Base-by-base conservation (phyloP, 2,888 invertebrate genomes). In the Hirtodrosophila histrioides region DNA sequence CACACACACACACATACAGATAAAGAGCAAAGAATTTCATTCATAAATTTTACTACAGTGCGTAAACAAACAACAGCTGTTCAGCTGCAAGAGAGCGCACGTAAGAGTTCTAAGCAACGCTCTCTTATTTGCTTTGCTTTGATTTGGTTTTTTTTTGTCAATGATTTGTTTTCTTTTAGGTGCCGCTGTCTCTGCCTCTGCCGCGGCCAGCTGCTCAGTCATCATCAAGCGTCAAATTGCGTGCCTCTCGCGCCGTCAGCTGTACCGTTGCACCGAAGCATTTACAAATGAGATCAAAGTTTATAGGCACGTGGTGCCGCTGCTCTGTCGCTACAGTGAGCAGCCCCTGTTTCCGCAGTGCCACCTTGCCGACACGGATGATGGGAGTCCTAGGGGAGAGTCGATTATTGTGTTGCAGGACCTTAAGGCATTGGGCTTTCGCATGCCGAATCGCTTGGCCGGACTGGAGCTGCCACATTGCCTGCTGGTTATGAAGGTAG, bases 211-310 rank as follows among this genome's bases (percentile, higher is more conserved):
- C 67, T 65, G 74, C 40, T 79, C 90, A 2, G 68, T 91, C n/a
- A 91, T 91, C 36, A 78, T 91, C 10, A 91, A 91, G 63, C 80
- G 91, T 10, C 91, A 91, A 77, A 91, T 91, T 49, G 68, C 88
- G 11, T 91, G 89, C 54, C 75, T 78, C 49, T 89, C 90, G 0
- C 88, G 91, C 0, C 89, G 91, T 1, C 83, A 89, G 62, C 82
- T 91, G 0, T 91, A 88, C 60, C 89, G 91, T 29, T 91, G 91
- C 58, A 88, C 89, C 39, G 90, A 90, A 63, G 91, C 91, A 0
- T 91, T 91, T 53, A 62, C 65, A n/a, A 91, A 91, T 71, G 91
- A 91, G 74, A 91, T 91, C 29, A 82, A 80, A 29, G 91, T 90
- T 3, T 91, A 91, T 56, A 86, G 75, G 10, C 68, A 89, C 57